phyloP scores from a whole-genome alignment of 2,888 invertebrate species.

The Empis stercorea region DNA sequence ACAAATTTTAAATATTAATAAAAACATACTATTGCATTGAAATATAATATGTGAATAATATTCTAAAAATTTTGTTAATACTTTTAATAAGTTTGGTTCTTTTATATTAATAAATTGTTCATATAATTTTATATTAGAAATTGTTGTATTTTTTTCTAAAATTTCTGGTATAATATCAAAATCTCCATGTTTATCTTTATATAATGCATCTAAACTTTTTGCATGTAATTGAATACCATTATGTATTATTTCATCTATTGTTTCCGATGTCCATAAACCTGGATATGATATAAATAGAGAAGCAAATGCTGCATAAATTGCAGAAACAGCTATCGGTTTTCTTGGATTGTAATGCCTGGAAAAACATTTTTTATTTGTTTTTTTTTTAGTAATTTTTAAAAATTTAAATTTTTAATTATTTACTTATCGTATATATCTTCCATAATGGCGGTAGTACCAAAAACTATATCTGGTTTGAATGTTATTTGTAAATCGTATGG shows the following conservation, averaged over 20 bases:
- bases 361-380: background rate
- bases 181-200: constrained; percentile 14
- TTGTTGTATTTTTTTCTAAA: constrained; percentile 20
- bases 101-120: constrained; percentile 21
- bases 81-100: constrained; percentile 27
- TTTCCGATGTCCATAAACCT: constrained; percentile 25
- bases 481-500: constrained; percentile 28
- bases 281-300: constrained; percentile 26
- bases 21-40: constrained; percentile 19
- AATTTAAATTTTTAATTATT: background rate
- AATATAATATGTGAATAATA: constrained; percentile 25
- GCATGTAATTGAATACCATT: constrained; percentile 19
- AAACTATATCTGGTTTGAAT: constrained; percentile 21
- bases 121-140: constrained; percentile 23
- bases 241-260: constrained; percentile 24
- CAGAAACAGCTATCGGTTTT: constrained; percentile 24
- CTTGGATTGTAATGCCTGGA: background rate
- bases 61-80: constrained; percentile 23
- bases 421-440: constrained; percentile 1
- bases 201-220: constrained; percentile 18
- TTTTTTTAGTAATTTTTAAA: background rate
- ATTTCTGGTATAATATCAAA: constrained; percentile 28
- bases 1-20: constrained; percentile 40
- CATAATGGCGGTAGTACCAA: constrained; percentile 20
- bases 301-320: constrained; percentile 25